Percentiles rank a stretch among this genome's conserved stretches.
phyloP scores from a whole-genome alignment of 2,113 vertebrate species.

The Microtus richardsoni region DNA sequence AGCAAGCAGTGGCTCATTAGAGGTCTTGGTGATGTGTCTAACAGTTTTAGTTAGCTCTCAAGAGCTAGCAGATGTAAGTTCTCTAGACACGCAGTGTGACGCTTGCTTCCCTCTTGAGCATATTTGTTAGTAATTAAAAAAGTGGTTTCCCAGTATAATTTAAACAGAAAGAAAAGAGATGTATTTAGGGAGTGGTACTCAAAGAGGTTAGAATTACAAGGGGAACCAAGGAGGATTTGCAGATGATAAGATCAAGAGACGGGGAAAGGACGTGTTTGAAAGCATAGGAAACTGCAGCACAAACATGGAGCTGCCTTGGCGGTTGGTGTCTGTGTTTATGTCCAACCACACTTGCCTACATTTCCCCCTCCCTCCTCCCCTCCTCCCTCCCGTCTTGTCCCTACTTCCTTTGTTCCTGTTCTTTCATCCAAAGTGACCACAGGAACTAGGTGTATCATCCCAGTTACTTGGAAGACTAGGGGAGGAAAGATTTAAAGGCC shows the following conservation, averaged over 20 bases:
- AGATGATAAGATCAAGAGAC: neutral
- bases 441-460: neutral
- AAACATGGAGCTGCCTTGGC: neutral
- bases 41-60: neutral
- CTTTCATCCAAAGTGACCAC: neutral
- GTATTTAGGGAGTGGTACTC: neutral
- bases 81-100: neutral
- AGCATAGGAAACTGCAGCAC: neutral
- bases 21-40: neutral
- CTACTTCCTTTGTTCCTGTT: neutral
- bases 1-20: neutral
- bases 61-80: neutral
- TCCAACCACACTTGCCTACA: slow-evolving; percentile 3
- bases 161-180: slow-evolving; percentile 11
- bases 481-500: neutral
- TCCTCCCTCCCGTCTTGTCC: neutral
- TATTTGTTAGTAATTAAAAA: slow-evolving; percentile 26
- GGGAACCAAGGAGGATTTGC: neutral
- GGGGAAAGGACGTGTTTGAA: neutral
- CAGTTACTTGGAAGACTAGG: neutral
- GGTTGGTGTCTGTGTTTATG: neutral
- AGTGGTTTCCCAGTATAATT: neutral
- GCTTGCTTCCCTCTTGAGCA: slow-evolving; percentile 4
- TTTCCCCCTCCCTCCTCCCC: neutral
- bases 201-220: neutral